Evolutionary conservation across 2,888 invertebrate species (phyloP), one percentile per base, ranked within the genome.

Genomic region (Criorhina ranunculi): DNA sequence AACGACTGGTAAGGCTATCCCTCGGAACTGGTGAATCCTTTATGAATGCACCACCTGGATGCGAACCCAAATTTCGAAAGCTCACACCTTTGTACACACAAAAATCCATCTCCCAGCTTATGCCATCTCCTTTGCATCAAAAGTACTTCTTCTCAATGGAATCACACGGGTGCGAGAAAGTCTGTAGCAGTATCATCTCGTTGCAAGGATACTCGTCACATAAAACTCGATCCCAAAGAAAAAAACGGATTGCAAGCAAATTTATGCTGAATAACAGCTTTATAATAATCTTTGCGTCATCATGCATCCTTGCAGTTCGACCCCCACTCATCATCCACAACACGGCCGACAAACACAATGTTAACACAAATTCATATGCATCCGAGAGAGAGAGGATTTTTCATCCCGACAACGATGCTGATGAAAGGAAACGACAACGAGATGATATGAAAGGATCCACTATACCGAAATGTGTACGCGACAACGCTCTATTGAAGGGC

Each of bases 211-310:
- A 59, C 40, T 55, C 46, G 8, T 31, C 46, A 8, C 44, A 40
- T 37, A 49, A 46, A 57, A 75, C 42, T 53, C 66, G 72, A 67
- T 66, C 37, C 44, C 51, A 55, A 67, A 73, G 60, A 66, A 81
- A 67, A 49, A 31, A 40, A 69, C 73, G 62, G 2, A 78, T 78
- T 78, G 78, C 78, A 83, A 83, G 78, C 78, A 83, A 83, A 83
- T 78, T 83, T 83, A 83, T 78, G 72, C 83, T 83, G 83, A 83
- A 83, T 83, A 83, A 67, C 66, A 67, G 67, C 66, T 78, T 78
- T 78, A 62, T 77, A 73, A 78, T 77, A 78, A 83, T 78, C 73
- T 57, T 78, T 62, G 49, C 67, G 67, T 78, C 78, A 31, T 57
- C 67, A 73, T 69, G 57, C 83, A 67, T 72, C 66, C 40, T 33